Evolutionary conservation across 92 coral and sea anemone genomes (phyloP).

Genomic region (Parazoanthus swiftii): DNA sequence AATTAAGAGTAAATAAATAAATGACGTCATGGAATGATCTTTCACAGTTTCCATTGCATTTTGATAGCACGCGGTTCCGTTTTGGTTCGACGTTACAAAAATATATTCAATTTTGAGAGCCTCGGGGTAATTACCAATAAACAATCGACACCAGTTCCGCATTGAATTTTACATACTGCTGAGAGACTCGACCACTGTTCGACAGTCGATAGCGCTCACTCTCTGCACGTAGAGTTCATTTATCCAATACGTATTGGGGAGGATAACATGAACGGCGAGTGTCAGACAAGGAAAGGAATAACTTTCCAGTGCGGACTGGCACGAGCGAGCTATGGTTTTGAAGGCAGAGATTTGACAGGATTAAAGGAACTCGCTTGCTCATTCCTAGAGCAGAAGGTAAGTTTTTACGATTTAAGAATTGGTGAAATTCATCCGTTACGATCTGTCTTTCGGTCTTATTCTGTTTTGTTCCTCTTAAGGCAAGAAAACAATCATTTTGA

Average conservation of each 20-base stretch:
- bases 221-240: neutral
- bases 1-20: neutral
- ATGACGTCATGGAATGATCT: slow-evolving; percentile 21
- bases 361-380: slow-evolving; percentile 96
- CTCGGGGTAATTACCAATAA: slow-evolving; percentile 29
- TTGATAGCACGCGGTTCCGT: slow-evolving; percentile 3
- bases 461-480: neutral
- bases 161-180: slow-evolving; percentile 34
- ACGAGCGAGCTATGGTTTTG: slow-evolving; percentile 93
- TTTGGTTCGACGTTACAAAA: neutral
- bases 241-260: neutral
- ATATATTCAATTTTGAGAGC: neutral
- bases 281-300: slow-evolving; percentile 83
- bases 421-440: neutral
- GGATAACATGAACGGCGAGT: slow-evolving; percentile 78
- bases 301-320: slow-evolving; percentile 98
- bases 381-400: slow-evolving; percentile 97
- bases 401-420: slow-evolving; percentile 36
- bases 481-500: neutral
- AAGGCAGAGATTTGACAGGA: slow-evolving; percentile 87
- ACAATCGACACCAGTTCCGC: slow-evolving; percentile 43
- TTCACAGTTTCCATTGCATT: neutral
- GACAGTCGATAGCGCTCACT: slow-evolving; percentile 31
- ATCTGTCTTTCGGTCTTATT: neutral
- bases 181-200: slow-evolving; percentile 15